These are phyloP conservation scores for Rallus crepitans DNA, from an alignment of 2,797 vertebrate genomes.

Conservation along the genomic window DNA sequence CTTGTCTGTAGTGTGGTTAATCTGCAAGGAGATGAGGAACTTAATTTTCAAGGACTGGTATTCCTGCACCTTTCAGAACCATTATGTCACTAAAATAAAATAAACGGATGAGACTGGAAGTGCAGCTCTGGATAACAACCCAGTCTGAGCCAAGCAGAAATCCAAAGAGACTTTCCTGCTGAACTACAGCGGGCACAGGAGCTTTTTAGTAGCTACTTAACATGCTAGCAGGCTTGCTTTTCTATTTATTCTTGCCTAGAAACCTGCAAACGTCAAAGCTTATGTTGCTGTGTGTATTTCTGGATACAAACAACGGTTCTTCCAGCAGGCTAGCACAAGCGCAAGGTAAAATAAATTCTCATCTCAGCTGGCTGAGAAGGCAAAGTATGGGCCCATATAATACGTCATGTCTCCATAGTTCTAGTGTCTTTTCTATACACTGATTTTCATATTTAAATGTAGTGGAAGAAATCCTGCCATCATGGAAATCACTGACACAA, in stretches of 20 bases:
- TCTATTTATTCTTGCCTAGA: slow-evolving; percentile 31
- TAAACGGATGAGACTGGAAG: background rate
- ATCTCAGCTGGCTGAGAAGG: background rate
- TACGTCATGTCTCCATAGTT: background rate
- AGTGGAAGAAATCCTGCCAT: background rate
- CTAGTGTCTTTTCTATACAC: background rate
- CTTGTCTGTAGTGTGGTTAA: background rate
- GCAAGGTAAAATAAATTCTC: background rate
- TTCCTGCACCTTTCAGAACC: background rate
- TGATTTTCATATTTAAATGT: background rate
- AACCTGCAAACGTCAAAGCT: background rate
- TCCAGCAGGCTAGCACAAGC: background rate
- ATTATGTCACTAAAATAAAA: background rate
- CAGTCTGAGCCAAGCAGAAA: background rate
- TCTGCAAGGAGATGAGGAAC: background rate
- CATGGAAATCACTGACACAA: background rate
- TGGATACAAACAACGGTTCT: background rate
- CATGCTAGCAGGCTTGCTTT: background rate
- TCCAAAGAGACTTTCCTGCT: background rate
- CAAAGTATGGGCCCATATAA: background rate
- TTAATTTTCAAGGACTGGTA: background rate
- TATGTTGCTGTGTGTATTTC: background rate
- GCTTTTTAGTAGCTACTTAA: background rate
- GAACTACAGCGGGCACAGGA: background rate
- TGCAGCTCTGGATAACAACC: background rate